Evolutionary conservation across 2,797 vertebrate genomes (phyloP), one percentile per base, ranked within the genome.

Genomic region (Lophotriccus pileatus): DNA sequence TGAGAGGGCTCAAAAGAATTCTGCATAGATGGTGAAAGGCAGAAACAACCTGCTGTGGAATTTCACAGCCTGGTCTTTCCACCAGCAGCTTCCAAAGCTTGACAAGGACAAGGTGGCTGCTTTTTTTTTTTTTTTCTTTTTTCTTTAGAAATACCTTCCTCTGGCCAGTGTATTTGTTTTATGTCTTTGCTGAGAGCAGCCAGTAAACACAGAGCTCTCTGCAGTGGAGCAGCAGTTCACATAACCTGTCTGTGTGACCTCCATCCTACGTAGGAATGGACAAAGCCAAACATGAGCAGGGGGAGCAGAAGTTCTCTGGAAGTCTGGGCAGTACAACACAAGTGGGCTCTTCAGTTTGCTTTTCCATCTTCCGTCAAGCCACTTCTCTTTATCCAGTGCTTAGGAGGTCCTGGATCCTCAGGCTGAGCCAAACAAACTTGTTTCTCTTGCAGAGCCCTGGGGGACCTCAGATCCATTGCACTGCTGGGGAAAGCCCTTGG

Each of bases 331-430:
- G 14, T 53, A 9, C 14, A 11, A 69, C 39, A 55, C 46, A 76
- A 79, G 75, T 88, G 64, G 56, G 60, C 27, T 78, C 47, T 95
- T 84, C 41, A 46, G 52, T 87, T 90, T 90, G 17, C n/a, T 66
- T 80, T 75, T 68, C 46, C 3, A 6, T 79, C 75, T 30, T 10
- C 22, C 23, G 60, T 83, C 52, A 27, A 52, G n/a, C 47, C 86
- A 53, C 24, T 63, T 39, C 19, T 66, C 49, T 67, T 60, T 46
- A 85, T 41, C 53, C 64, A 68, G 85, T 47, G 34, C 58, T 49
- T 89, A 84, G 76, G 72, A 96, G 92, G 90, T 85, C 92, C 89
- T 89, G 55, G 43, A 77, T 52, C 68, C 76, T 72, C 85, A 84
- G 79, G 76, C 59, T 64, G 72, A 96, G 78, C 28, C 77, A 92